Conservation (phyloP, 2,797 vertebrate species). For the Tauraco hartlaubi region DNA sequence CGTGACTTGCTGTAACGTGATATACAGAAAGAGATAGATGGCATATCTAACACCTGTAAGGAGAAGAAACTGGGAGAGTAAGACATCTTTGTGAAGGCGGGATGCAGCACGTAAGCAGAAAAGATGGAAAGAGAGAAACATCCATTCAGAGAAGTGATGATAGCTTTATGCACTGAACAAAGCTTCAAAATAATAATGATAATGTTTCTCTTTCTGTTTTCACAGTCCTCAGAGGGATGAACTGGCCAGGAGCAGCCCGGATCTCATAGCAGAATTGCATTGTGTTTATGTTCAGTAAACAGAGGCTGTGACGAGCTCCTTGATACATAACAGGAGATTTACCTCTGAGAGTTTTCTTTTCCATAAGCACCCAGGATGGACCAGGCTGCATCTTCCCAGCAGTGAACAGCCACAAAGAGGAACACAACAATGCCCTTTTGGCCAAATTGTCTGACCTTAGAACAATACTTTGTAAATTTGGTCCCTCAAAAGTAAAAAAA, state of each 20-base stretch:
- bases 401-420: not conserved
- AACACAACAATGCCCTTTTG: not conserved
- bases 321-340: not conserved
- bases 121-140: not conserved
- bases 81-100: conserved; percentile 60
- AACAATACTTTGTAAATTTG: not conserved
- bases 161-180: not conserved
- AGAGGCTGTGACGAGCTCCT: not conserved
- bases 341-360: not conserved
- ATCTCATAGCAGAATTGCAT: not conserved
- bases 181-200: not conserved
- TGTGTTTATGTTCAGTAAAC: not conserved
- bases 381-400: not conserved
- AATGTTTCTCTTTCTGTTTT: not conserved
- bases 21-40: conserved; percentile 30
- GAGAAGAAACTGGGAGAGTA: conserved; percentile 13
- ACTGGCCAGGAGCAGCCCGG: not conserved
- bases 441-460: not conserved
- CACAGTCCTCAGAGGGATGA: not conserved
- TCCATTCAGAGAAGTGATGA: not conserved
- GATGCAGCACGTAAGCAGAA: not conserved
- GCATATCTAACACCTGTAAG: conserved; percentile 38
- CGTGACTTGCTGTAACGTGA: conserved; percentile 34
- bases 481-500: not conserved
- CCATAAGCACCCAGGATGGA: not conserved